Conservation (phyloP, 2,888 invertebrate genomes). For the Habrosyne pyritoides region DNA sequence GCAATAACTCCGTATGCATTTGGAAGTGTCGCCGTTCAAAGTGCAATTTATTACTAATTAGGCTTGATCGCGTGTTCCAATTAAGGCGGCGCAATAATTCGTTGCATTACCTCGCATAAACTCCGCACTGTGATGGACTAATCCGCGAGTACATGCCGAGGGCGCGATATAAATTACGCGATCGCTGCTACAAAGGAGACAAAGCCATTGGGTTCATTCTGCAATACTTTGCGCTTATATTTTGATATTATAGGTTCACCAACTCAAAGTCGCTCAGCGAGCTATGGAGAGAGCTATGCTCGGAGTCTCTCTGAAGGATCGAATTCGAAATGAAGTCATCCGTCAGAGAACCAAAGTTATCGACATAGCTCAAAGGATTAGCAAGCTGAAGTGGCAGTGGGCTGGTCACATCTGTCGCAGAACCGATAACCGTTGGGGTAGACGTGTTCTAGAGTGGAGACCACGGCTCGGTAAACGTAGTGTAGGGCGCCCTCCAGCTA, state of each 20-base stretch:
- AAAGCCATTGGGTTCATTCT: conserved; percentile 54
- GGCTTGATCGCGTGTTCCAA: conserved; percentile 58
- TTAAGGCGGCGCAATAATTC: conserved; percentile 65
- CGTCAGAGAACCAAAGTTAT: too few relatives aligned
- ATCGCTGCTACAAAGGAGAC: conserved; percentile 56
- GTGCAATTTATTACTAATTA: conserved; percentile 42
- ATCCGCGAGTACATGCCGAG: conserved; percentile 56
- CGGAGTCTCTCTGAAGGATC: too few relatives aligned
- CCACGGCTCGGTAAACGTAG: too few relatives aligned
- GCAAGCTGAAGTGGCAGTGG: too few relatives aligned
- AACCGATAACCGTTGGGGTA: too few relatives aligned
- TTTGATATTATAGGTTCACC: neutral
- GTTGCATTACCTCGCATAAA: conserved; percentile 53
- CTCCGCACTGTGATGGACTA: conserved; percentile 62
- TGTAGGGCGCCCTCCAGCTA: too few relatives aligned
- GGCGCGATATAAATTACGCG: conserved; percentile 66
- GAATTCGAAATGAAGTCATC: too few relatives aligned
- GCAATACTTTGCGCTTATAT: conserved; percentile 20
- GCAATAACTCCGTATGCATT: conserved; percentile 3
- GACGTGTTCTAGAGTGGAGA: too few relatives aligned
- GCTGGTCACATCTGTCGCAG: too few relatives aligned
- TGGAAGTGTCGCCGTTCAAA: conserved; percentile 1
- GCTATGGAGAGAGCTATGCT: too few relatives aligned
- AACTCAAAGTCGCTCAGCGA: too few relatives aligned
- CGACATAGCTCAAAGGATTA: too few relatives aligned